Percentiles rank a stretch among this genome's conserved stretches.
Evolutionary conservation across 2,113 vertebrate species (phyloP).

Genomic region (Varanus salvator): DNA sequence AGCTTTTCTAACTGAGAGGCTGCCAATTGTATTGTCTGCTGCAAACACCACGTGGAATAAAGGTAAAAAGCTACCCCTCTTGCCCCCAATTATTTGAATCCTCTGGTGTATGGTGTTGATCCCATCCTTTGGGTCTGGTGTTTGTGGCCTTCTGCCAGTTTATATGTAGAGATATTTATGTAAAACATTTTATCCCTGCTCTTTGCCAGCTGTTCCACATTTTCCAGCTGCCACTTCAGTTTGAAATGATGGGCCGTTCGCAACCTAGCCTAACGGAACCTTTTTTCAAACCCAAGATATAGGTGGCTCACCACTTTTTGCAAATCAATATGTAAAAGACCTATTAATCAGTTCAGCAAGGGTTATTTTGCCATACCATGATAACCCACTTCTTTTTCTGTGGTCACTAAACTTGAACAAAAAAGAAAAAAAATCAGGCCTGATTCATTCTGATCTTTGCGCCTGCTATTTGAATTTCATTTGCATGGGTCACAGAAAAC

Average conservation of each 20-base stretch:
- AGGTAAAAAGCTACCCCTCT: not conserved
- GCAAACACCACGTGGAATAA: conserved; percentile 29
- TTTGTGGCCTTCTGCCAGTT: conserved; percentile 79
- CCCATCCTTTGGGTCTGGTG: conserved; percentile 51
- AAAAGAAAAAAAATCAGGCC: conserved; percentile 1
- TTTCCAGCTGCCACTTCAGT: conserved; percentile 88
- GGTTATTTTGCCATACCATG: conserved; percentile 32
- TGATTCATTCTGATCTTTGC: conserved; percentile 54
- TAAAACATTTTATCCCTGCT: conserved; percentile 89
- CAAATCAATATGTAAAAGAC: conserved; percentile 12
- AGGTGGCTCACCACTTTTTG: conserved; percentile 41
- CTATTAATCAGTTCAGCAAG: conserved; percentile 14
- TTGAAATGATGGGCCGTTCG: conserved; percentile 79
- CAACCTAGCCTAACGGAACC: conserved; percentile 73
- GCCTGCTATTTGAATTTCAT: conserved; percentile 37
- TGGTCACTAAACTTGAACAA: conserved; percentile 21
- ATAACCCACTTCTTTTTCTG: not conserved
- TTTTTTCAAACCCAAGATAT: conserved; percentile 61
- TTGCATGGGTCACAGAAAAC: conserved; percentile 52
- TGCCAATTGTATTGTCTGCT: conserved; percentile 8
- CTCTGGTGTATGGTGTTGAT: conserved; percentile 44
- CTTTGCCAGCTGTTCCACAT: conserved; percentile 91
- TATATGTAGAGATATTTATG: conserved; percentile 88
- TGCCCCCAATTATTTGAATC: conserved; percentile 31
- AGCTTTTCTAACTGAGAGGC: conserved; percentile 33